These are phyloP conservation scores for Drosophila willistoni DNA, from an alignment of 1,140 invertebrate species.

Conservation along the genomic window DNA sequence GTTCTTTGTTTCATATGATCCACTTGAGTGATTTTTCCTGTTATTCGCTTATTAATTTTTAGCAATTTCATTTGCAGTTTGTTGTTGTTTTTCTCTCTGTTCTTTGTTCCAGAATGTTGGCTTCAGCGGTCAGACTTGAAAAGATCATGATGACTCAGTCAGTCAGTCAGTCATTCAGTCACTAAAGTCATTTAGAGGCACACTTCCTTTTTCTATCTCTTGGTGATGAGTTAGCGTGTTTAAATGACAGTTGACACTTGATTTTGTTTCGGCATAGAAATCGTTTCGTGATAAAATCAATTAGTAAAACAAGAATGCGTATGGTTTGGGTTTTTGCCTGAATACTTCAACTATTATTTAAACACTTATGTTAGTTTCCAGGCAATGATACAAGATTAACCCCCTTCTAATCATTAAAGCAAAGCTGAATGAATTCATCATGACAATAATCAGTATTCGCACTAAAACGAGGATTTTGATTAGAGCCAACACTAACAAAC, in stretches of 20 bases:
- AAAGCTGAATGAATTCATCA: slow-evolving; percentile 7
- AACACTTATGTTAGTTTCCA: slow-evolving; percentile 1
- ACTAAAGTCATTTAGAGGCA: background rate
- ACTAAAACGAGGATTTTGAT: background rate
- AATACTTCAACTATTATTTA: background rate
- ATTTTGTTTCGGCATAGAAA: slow-evolving; percentile 6
- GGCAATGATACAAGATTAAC: background rate
- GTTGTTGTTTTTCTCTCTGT: background rate
- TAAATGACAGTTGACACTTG: slow-evolving; percentile 3
- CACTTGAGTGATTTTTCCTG: slow-evolving; percentile 11
- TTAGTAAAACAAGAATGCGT: background rate
- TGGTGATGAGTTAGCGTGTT: background rate
- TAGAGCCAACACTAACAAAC: background rate
- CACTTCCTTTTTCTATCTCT: background rate
- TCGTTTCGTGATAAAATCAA: slow-evolving; percentile 8
- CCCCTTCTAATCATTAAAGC: background rate
- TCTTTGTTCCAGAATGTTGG: background rate
- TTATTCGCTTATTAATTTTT: slow-evolving; percentile 11
- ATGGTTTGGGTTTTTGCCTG: background rate
- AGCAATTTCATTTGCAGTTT: slow-evolving; percentile 4
- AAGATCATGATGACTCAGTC: background rate
- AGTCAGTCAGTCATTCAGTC: background rate
- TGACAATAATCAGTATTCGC: background rate
- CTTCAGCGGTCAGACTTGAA: slow-evolving; percentile 1
- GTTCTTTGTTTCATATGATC: slow-evolving; percentile 9